Evolutionary conservation across 2,113 vertebrate genomes (phyloP).

Genomic region (Oxyruncus cristatus): DNA sequence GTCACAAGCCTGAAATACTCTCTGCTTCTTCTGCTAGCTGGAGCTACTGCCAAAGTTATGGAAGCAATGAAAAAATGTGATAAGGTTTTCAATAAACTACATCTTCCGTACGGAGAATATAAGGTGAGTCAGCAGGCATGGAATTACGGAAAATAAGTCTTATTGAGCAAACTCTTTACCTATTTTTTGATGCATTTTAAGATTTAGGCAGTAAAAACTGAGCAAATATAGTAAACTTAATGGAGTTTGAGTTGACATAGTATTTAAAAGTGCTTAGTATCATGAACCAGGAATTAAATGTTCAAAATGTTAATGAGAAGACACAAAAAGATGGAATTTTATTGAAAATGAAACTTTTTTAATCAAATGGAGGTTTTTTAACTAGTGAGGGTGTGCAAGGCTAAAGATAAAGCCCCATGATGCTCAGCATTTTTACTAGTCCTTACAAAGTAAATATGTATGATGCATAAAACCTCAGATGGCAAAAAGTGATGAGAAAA

Average conservation of each 20-base stretch:
- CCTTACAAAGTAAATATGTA: neutral
- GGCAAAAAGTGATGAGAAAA: neutral
- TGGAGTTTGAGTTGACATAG: neutral
- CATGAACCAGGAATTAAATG: neutral
- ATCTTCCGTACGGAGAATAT: neutral
- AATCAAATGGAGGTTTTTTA: neutral
- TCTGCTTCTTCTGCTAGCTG: neutral
- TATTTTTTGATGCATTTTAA: neutral
- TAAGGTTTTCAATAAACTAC: neutral
- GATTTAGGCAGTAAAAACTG: neutral
- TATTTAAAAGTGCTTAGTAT: neutral
- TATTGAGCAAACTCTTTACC: neutral
- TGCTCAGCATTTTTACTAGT: neutral
- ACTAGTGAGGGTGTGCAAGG: neutral
- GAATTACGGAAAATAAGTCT: neutral
- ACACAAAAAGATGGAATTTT: neutral
- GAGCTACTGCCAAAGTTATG: neutral
- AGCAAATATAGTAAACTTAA: neutral
- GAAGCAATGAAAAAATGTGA: neutral
- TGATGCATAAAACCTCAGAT: neutral
- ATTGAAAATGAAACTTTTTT: neutral
- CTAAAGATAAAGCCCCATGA: neutral
- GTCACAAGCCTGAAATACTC: neutral
- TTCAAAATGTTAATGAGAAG: neutral
- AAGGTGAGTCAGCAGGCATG: neutral